These are phyloP conservation scores for Tokudaia tokunoshimensis DNA, from an alignment of 2,797 vertebrate genomes.

Conservation along the genomic window DNA sequence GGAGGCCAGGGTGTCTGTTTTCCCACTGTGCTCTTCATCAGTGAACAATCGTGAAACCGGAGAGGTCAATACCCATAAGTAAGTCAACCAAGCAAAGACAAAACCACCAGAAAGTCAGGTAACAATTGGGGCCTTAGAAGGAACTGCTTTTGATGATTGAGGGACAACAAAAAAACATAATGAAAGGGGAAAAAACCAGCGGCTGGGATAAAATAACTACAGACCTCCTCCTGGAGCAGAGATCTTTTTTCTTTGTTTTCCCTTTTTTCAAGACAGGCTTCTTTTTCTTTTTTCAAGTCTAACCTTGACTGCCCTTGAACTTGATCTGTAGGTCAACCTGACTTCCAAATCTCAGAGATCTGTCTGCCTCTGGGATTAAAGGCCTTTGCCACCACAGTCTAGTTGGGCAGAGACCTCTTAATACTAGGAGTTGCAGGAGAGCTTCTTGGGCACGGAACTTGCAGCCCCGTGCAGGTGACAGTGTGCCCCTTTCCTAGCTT, in stretches of 20 bases:
- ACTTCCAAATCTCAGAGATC: background rate
- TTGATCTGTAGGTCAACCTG: background rate
- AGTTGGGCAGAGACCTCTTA: background rate
- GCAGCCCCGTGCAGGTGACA: background rate
- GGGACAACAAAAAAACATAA: background rate
- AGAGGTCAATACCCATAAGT: background rate
- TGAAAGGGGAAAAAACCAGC: accelerated
- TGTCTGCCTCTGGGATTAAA: background rate
- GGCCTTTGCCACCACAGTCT: background rate
- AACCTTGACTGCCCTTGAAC: background rate
- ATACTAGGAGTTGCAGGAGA: background rate
- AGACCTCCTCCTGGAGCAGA: background rate
- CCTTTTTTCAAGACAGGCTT: background rate
- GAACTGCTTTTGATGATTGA: background rate
- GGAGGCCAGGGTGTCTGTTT: background rate
- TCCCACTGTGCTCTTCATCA: background rate
- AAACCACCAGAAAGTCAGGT: background rate
- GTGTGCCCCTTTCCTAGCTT: background rate
- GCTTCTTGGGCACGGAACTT: background rate
- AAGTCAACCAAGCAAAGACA: background rate
- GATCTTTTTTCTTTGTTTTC: background rate
- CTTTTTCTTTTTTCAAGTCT: background rate
- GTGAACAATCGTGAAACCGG: background rate
- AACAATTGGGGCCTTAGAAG: background rate
- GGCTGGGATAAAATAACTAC: background rate